Evolutionary conservation across 2,888 invertebrate genomes (phyloP).

Genomic region (Pharmacophagus antenor): DNA sequence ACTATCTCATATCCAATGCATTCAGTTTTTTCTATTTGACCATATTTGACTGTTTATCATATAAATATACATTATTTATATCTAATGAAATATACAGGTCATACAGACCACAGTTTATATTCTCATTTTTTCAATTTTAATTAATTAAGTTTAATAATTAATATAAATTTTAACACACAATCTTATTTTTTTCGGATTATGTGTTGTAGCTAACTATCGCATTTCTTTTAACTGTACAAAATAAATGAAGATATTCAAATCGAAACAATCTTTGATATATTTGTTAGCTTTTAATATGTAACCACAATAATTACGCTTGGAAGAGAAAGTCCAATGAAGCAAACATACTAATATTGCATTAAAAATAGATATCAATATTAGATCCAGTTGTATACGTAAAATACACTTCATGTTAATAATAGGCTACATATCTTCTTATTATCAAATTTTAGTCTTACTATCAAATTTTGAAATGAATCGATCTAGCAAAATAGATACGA

Average conservation of each 20-base stretch:
- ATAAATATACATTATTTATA: too few species aligned
- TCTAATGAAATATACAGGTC: too few species aligned
- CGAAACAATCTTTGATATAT: constrained; percentile 8
- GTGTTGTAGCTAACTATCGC: not conserved
- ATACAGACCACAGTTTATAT: too few species aligned
- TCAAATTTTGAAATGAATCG: too few species aligned
- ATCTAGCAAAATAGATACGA: too few species aligned
- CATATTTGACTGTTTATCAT: too few species aligned
- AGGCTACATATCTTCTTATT: too few species aligned
- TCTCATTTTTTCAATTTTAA: too few species aligned
- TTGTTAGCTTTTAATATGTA: constrained; percentile 20
- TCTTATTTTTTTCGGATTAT: not conserved
- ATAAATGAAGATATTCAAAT: constrained; percentile 9
- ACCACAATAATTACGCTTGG: constrained; percentile 13
- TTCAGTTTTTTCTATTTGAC: too few species aligned
- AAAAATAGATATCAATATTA: not conserved
- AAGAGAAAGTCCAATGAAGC: constrained; percentile 20
- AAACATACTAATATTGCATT: constrained; percentile 13
- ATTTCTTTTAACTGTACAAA: not conserved
- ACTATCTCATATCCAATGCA: too few species aligned
- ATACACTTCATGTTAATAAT: not conserved
- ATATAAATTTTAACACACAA: not conserved
- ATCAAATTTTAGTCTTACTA: too few species aligned
- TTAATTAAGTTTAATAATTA: not conserved
- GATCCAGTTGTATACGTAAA: not conserved